Evolutionary conservation across 1,140 invertebrate species (phyloP).

Genomic region (Megalopta genalis): DNA sequence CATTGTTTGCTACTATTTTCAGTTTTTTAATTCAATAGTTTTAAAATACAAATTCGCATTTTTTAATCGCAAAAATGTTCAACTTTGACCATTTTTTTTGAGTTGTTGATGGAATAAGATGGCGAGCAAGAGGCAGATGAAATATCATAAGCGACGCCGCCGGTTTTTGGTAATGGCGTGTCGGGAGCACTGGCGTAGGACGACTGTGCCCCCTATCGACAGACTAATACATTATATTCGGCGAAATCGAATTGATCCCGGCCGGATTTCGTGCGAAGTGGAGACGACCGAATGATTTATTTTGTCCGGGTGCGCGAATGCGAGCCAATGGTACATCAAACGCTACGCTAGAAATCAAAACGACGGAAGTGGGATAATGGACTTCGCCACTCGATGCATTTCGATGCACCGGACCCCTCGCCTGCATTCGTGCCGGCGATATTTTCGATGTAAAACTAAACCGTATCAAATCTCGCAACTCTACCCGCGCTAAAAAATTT

Average conservation of each 20-base stretch:
- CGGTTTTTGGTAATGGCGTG: not conserved
- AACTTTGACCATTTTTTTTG: no score
- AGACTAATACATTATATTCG: conserved; percentile 28
- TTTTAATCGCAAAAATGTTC: no score
- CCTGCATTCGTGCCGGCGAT: not conserved
- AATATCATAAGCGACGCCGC: not conserved
- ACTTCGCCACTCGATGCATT: conserved; percentile 43
- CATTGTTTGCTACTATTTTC: no score
- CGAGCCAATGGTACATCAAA: conserved; percentile 57
- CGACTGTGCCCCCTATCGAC: not conserved
- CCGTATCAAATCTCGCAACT: no score
- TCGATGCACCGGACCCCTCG: conserved; percentile 10
- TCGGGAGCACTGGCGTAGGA: not conserved
- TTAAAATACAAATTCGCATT: no score
- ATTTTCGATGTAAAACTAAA: not conserved
- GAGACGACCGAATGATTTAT: conserved; percentile 58
- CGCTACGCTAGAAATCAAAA: conserved; percentile 53
- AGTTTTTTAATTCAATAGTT: no score
- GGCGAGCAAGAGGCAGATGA: no score
- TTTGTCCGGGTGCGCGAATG: conserved; percentile 44
- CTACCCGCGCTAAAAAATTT: no score
- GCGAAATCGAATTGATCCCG: conserved; percentile 55
- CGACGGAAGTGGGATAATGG: conserved; percentile 59
- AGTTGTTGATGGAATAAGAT: no score
- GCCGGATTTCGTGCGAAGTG: conserved; percentile 49